Base-by-base conservation (phyloP, 2,888 invertebrate genomes). In the Plebejus argus region DNA sequence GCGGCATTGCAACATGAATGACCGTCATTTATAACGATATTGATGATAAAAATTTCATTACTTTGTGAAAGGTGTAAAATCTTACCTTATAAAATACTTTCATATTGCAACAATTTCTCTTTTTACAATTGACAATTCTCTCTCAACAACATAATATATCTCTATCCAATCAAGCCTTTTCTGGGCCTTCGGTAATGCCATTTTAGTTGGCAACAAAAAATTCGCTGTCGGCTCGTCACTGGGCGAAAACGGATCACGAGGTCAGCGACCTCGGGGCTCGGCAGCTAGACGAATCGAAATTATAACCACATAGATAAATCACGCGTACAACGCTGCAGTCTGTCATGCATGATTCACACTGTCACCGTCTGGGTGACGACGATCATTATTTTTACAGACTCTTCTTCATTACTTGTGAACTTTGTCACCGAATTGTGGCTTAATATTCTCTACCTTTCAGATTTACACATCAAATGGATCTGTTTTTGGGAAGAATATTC, bases 311-410 rank as follows among this genome's bases (percentile, higher is more conserved):
- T 79, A 78, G 83, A 84, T 86, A 85, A 88, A 87, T 87, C 85
- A 85, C 83, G 83, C 85, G 83, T 84, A 86, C 86, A 85, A 85
- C 85, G 81, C 83, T 86, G 85, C 82, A 82, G 84, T 86, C 85
- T 86, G 86, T 87, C 86, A 85, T 85, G 84, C 83, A 85, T 90
- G 89, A 91, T 84, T 89, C 88, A 90, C 84, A 80, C 80, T 79
- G 81, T 61, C 80, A 79, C 79, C 78, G 82, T 81, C 81, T 78
- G 79, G 78, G 81, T 79, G 78, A 66, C 28, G 61, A 66, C 28
- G 61, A 66, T 66, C 61, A 66, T 66, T 28, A 66, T 66, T 66
- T 66, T 66, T 28, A 66, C 28, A 3, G 61, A 66, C 23, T 12
- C 23, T 66, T 66, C 23, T 12, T 66, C 61, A 23, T 66, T 66